A percentile compares a stretch with the other conserved stretches of the same genome.
Conservation (phyloP, 2,797 vertebrate species). For the Phaenicophaeus curvirostris region DNA sequence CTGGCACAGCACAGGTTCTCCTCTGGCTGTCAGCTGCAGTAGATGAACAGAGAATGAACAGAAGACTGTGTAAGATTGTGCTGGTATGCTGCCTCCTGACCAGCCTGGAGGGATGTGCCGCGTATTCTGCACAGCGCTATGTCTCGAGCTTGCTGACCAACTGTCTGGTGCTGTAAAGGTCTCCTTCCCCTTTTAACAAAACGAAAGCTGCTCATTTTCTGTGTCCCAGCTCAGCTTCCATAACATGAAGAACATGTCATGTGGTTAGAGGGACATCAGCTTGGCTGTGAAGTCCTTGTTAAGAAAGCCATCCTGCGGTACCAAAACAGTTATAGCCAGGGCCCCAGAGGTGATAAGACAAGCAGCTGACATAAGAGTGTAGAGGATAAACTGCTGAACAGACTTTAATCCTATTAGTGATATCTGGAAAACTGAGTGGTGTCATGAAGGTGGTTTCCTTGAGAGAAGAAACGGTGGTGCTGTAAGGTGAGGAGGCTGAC, state of each 20-base stretch:
- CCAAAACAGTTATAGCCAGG: constrained; percentile 18
- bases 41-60: neutral
- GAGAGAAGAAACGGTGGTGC: neutral
- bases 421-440: neutral
- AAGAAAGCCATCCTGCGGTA: neutral
- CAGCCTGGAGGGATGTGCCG: neutral
- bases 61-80: neutral
- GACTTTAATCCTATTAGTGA: constrained; percentile 55
- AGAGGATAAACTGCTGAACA: constrained; percentile 21
- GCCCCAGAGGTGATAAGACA: constrained; percentile 31
- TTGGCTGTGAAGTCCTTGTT: neutral
- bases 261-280: neutral
- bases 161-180: neutral
- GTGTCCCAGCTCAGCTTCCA: neutral
- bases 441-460: neutral
- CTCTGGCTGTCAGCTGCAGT: neutral
- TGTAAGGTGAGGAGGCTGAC: neutral
- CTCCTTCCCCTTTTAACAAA: neutral
- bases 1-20: neutral
- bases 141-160: neutral
- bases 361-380: constrained; percentile 11
- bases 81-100: neutral
- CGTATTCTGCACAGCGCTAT: neutral
- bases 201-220: neutral
- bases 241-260: neutral